phyloP scores from a whole-genome alignment of 2,797 vertebrate species.

The Fratercula arctica region DNA sequence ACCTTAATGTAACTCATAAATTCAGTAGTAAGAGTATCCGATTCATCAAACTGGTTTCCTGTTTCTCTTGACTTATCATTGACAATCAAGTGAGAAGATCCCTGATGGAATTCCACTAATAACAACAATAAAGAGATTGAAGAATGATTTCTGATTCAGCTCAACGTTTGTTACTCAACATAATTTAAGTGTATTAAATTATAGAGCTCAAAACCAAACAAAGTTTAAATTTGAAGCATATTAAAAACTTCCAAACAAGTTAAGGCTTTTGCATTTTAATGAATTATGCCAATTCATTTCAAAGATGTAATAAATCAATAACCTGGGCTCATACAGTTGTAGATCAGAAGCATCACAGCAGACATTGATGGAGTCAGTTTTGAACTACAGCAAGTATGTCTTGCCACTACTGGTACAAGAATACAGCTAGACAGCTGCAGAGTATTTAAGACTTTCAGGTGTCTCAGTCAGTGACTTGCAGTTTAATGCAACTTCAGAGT shows the following conservation, averaged over 20 bases:
- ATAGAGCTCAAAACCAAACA: neutral
- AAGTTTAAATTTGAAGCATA: neutral
- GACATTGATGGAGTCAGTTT: neutral
- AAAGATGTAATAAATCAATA: neutral
- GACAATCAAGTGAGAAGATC: slow-evolving; percentile 47
- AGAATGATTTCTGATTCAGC: neutral
- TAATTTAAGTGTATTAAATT: neutral
- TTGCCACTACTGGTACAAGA: neutral
- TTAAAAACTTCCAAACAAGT: neutral
- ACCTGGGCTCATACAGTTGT: neutral
- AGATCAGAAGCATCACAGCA: neutral
- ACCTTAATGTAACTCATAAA: slow-evolving; percentile 90
- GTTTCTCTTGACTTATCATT: slow-evolving; percentile 78
- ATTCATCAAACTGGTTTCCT: slow-evolving; percentile 77
- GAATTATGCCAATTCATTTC: neutral
- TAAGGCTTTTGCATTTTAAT: neutral
- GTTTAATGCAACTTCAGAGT: neutral
- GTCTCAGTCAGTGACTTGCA: neutral
- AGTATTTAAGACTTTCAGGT: neutral
- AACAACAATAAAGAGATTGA: neutral
- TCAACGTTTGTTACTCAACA: neutral
- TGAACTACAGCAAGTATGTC: neutral
- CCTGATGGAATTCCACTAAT: slow-evolving; percentile 73
- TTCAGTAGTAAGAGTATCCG: slow-evolving; percentile 78
- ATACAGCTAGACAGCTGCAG: neutral